phyloP scores from a whole-genome alignment of 2,797 vertebrate genomes.

The Martes flavigula region DNA sequence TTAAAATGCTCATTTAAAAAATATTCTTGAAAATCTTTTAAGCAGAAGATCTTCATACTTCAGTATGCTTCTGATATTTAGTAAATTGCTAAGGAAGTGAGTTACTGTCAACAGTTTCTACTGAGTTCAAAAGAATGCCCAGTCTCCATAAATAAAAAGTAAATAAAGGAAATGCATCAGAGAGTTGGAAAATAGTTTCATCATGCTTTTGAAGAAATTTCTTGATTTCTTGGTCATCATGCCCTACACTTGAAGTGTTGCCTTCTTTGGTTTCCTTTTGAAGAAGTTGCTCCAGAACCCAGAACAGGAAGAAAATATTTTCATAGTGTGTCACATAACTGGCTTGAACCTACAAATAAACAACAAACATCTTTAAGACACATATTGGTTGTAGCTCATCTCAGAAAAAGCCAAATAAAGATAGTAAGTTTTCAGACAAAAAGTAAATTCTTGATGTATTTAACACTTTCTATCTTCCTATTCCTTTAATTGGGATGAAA shows the following conservation, averaged over 20 bases:
- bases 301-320: conserved; percentile 89
- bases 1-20: conserved; percentile 64
- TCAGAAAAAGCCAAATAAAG: conserved; percentile 11
- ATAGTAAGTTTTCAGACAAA: background rate
- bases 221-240: conserved; percentile 76
- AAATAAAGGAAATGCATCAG: conserved; percentile 92
- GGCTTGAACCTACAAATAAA: conserved; percentile 79
- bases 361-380: conserved; percentile 52
- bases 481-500: background rate
- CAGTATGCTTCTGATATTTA: conserved; percentile 2
- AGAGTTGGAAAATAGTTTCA: conserved; percentile 85
- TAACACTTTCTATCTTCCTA: background rate
- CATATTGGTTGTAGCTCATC: background rate
- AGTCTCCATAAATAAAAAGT: conserved; percentile 92
- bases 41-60: background rate
- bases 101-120: conserved; percentile 73
- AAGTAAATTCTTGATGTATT: background rate
- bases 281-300: conserved; percentile 90
- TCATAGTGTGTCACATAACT: conserved; percentile 87
- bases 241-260: background rate
- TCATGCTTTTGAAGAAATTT: conserved; percentile 86
- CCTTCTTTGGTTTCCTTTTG: conserved; percentile 69
- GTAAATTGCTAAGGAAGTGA: conserved; percentile 42
- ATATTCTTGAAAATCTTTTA: conserved; percentile 29
- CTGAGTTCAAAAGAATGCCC: conserved; percentile 83